Percentiles rank a stretch among this genome's conserved stretches.
phyloP scores from a whole-genome alignment of 2,888 invertebrate species.

The Conchocele bisecta region DNA sequence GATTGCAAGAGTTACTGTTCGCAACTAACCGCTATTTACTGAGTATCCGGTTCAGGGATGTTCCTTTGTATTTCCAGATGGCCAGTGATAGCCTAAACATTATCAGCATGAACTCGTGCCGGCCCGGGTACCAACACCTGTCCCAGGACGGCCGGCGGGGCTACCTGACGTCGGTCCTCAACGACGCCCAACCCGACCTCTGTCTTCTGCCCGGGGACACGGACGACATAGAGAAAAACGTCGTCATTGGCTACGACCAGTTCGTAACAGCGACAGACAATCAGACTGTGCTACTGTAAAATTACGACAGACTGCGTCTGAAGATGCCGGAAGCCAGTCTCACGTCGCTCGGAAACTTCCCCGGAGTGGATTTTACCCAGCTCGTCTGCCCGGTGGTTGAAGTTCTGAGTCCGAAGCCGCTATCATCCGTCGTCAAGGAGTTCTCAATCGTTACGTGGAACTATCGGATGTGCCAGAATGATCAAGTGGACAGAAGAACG shows the following conservation, averaged over 20 bases:
- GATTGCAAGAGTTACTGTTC: no score
- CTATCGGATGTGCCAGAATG: background rate
- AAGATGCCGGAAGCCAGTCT: background rate
- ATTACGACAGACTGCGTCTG: background rate
- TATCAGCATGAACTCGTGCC: constrained; percentile 14
- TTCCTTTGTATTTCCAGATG: no score
- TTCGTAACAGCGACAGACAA: background rate
- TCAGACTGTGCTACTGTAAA: background rate
- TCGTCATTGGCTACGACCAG: constrained; percentile 1
- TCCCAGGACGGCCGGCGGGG: background rate
- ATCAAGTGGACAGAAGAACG: background rate
- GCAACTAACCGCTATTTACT: no score
- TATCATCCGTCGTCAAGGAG: background rate
- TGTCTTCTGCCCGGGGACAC: constrained; percentile 8
- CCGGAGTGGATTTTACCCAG: background rate
- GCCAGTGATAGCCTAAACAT: background rate
- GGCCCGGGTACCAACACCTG: no score
- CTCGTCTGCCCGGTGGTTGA: background rate
- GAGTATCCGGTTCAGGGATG: no score
- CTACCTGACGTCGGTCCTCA: background rate
- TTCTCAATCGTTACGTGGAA: constrained; percentile 4
- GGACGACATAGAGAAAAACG: background rate
- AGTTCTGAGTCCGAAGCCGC: background rate
- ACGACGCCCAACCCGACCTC: background rate
- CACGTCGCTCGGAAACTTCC: background rate